A percentile compares a stretch with the other conserved stretches of the same genome.
phyloP scores from a whole-genome alignment of 2,888 invertebrate genomes.

The Leucoma salicis region DNA sequence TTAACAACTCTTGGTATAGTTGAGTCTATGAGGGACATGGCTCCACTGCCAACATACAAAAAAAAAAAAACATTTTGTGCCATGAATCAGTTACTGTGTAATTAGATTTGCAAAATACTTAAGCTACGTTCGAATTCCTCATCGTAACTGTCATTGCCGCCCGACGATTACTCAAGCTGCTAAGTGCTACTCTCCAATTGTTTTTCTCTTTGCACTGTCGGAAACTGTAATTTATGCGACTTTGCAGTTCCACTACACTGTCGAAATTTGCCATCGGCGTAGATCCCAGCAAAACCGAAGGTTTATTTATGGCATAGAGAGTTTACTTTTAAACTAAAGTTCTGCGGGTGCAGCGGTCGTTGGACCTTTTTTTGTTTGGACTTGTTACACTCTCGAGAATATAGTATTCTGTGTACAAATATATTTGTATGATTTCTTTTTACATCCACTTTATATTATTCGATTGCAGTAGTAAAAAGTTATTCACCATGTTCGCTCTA shows the following conservation, averaged over 20 bases:
- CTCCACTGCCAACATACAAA: too few relatives aligned
- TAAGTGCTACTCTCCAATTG: constrained; percentile 79
- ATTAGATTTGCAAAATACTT: not conserved
- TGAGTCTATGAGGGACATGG: too few relatives aligned
- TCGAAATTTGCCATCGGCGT: constrained; percentile 77
- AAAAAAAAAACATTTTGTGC: too few relatives aligned
- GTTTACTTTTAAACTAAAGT: constrained; percentile 74
- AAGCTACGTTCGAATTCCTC: constrained; percentile 52
- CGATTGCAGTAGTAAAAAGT: too few relatives aligned
- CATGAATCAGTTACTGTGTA: too few relatives aligned
- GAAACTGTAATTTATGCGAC: constrained; percentile 80
- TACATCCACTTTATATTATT: constrained; percentile 25
- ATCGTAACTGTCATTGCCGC: constrained; percentile 68
- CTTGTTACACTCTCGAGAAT: constrained; percentile 53
- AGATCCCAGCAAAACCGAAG: constrained; percentile 78
- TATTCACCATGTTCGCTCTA: too few relatives aligned
- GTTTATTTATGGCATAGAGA: constrained; percentile 77
- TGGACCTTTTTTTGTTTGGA: constrained; percentile 62
- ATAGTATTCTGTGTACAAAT: constrained; percentile 50
- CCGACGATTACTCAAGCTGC: constrained; percentile 76
- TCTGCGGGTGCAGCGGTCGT: constrained; percentile 65
- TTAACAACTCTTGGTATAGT: too few relatives aligned
- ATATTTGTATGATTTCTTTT: constrained; percentile 46
- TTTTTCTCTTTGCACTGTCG: constrained; percentile 74
- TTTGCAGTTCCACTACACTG: constrained; percentile 70